Percentiles rank a stretch among this genome's conserved stretches.
Conservation (phyloP, 2,888 invertebrate genomes). For the Sisyra terminalis region DNA sequence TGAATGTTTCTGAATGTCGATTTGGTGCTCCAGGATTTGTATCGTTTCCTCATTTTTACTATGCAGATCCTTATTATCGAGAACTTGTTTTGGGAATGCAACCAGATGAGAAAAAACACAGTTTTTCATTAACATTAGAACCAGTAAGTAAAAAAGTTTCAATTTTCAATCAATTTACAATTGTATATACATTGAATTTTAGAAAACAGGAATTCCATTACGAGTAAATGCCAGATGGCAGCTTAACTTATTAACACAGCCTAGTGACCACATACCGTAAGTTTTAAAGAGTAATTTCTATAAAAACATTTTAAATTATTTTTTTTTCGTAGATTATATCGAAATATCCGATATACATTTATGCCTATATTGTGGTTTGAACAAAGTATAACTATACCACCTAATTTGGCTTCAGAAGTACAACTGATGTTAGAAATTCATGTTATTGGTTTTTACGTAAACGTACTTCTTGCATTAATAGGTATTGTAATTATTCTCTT, state of each 20-base stretch:
- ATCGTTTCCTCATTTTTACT: constrained; percentile 70
- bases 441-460: background rate
- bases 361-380: constrained; percentile 71
- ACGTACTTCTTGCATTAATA: background rate
- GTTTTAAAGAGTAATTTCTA: background rate
- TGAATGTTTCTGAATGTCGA: constrained; percentile 65
- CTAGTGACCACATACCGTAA: constrained; percentile 44
- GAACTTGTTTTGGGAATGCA: constrained; percentile 48
- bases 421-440: constrained; percentile 33
- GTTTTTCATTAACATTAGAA: constrained; percentile 60
- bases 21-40: constrained; percentile 70
- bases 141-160: constrained; percentile 36
- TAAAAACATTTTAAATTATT: too few species aligned
- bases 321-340: constrained; percentile 39
- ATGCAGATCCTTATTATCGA: constrained; percentile 50
- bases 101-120: constrained; percentile 51
- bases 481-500: background rate
- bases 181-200: constrained; percentile 16
- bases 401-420: constrained; percentile 36
- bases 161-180: background rate
- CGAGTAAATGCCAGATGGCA: constrained; percentile 65
- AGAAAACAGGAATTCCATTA: constrained; percentile 58
- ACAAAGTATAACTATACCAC: constrained; percentile 42
- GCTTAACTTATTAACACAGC: constrained; percentile 56
- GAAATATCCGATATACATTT: constrained; percentile 45